Base-by-base conservation (phyloP, 2,113 vertebrate species). In the Ivindomyrus marchei region DNA sequence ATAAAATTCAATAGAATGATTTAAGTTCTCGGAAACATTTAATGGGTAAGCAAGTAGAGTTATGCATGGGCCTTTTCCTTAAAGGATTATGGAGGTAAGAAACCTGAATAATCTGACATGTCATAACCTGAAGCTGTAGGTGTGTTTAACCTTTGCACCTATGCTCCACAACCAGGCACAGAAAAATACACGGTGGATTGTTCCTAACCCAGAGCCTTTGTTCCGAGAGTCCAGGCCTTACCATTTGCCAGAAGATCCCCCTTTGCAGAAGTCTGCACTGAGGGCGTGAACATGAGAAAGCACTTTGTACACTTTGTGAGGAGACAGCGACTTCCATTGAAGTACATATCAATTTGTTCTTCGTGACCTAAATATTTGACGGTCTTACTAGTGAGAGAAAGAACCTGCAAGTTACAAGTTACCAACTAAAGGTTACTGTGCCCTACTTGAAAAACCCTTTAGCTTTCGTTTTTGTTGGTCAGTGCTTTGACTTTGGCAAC, bases 191-290 rank as follows among this genome's bases (percentile, higher is more conserved):
- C 94, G 93, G 93, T 92, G 91, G 94, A 94, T 93, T 92, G 93
- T 94, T 94, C 93, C 94, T 95, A 95, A 96, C 95, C 95, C 95
- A 95, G 94, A 95, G 95, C 94, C 95, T 95, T 95, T 96, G 95
- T 96, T 95, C 92, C 52, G 93, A 93, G 92, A 91, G 93, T 93
- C 90, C 92, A 94, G 95, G 95, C 96, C 96, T 96, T 95, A 95
- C 92, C 95, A 93, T 91, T 94, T 94, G 95, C 95, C 95, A 95
- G 96, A 96, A 96, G 95, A 94, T 93, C 92, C 92, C 89, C 92
- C 91, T 91, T 93, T 93, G 93, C 92, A 80, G 90, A 90, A 92
- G 46, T 89, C 88, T 15, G 31, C 11, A 83, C 4, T 36, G 46
- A 46, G 36, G 27, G 85, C 83, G 36, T 77, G 86, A 91, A 52